Base-by-base conservation (phyloP, 2,797 vertebrate species). In the Sarcoramphus papa region DNA sequence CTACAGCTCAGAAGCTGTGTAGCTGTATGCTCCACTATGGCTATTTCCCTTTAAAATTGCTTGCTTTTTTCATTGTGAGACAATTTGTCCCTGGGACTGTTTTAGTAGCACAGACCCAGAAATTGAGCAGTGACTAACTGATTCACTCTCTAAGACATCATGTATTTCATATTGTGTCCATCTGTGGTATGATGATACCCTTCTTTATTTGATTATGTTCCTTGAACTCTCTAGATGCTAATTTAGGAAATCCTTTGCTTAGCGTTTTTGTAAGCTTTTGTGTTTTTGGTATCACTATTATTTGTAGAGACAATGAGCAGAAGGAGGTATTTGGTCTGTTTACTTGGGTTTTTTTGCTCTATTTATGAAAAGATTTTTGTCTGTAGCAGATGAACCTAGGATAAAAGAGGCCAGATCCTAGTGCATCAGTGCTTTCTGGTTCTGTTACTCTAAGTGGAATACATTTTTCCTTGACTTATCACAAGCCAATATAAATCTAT, bases 211-310 rank as follows among this genome's bases (percentile, higher is more conserved):
- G 47, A 75, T 73, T 33, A 9, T 48, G 9, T 64, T 64, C 62
- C 28, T 59, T 62, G 41, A 74, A 79, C 47, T 56, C 48, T 48
- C 43, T 35, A 51, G 50, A 82, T 76, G 37, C 5, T 84, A 88
- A 75, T 85, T 93, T 73, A 86, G 68, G 56, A 72, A 90, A 76
- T 82, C 31, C 12, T 90, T 90, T 63, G 27, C 23, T 72, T 92
- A 45, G 27, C 4, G 75, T 65, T 31, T 75, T 74, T 28, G n/a
- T 21, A 73, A 67, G 8, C 14, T 56, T 92, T 93, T 91, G 10
- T 82, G 33, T 27, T 78, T 19, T 33, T 79, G 23, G 4, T 73
- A 68, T 67, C 14, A 14, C 60, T 59, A 31, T 74, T 94, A 59
- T 70, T 85, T 22, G 2, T 27, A 53, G 40, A 92, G 43, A 88